Percentiles rank a stretch among this genome's conserved stretches.
Conservation (phyloP, 2,113 vertebrate genomes). For the Rhadina sibilatrix region DNA sequence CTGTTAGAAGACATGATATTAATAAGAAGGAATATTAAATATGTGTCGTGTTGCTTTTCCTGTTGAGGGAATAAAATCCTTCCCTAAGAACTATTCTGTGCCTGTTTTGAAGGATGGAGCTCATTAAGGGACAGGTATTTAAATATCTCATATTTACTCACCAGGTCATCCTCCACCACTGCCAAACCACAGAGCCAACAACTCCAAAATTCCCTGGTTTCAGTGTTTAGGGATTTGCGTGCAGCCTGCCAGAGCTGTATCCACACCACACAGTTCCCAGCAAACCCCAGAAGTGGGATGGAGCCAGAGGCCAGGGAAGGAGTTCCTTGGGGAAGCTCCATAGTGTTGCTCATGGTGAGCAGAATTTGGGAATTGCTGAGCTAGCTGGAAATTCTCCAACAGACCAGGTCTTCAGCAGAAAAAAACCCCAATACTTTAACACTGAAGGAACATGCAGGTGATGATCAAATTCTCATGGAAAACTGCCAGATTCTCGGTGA, state of each 20-base stretch:
- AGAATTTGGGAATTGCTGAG: neutral
- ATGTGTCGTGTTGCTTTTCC: neutral
- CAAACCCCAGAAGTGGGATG: neutral
- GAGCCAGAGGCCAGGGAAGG: neutral
- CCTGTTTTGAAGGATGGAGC: neutral
- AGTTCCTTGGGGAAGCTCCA: neutral
- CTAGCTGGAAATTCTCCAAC: neutral
- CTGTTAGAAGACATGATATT: neutral
- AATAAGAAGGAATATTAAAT: neutral
- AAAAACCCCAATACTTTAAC: neutral
- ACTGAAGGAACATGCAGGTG: neutral
- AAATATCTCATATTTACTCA: neutral
- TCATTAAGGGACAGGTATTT: neutral
- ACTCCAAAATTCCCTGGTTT: neutral
- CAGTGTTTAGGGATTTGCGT: neutral
- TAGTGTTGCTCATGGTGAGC: fast-evolving
- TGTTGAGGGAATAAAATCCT: neutral
- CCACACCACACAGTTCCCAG: neutral
- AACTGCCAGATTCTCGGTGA: neutral
- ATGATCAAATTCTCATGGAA: neutral
- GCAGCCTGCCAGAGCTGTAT: neutral
- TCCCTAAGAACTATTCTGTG: neutral
- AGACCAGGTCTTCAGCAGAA: neutral
- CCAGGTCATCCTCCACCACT: neutral
- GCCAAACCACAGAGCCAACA: neutral